Evolutionary conservation across 2,113 vertebrate genomes (phyloP), one percentile per base, ranked within the genome.

Genomic region (Zosterops japonicus): DNA sequence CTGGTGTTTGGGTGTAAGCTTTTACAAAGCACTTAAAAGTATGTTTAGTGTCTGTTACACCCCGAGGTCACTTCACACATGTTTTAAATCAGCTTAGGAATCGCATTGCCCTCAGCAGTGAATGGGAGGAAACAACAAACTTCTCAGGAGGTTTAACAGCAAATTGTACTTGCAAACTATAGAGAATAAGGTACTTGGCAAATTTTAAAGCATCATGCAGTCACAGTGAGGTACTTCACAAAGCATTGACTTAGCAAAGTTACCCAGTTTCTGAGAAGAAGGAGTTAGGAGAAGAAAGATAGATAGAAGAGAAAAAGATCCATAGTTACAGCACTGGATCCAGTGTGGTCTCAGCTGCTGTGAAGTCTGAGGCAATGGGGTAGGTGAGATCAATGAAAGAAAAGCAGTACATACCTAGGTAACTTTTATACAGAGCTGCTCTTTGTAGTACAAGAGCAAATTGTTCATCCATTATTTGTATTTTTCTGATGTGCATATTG

Each of bases 21-120:
- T 82, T 52, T 41, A 42, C 14, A 60, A 46, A 81, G 11, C 2
- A 3, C 16, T 61, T 13, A 15, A 36, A 18, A 27, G 46, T 33
- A 36, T 0, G 0, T 74, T 72, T 77, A 19, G 6, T 69, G 7
- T 21, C 52, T 67, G 29, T 42, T 50, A 57, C 5, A 57, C 14
- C 14, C 4, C 0, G 0, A 59, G 53, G 11, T 44, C 61, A 35
- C 21, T 44, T 11, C 3, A 11, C 7, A 31, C 0, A 0, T 35
- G 8, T 76, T 59, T 68, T 44, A 44, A 59, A 59, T 44, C 35
- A 46, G 25, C 7, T 59, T 35, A 59, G 44, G 22, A 33, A 36
- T 5, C 9, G 6, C 2, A 1, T 17, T 14, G 68, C 21, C 21
- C 13, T 33, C 2, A 1, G 5, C 27, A 36, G 63, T 33, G 22